Base-by-base conservation (phyloP, 2,888 invertebrate genomes). In the Melanophora roralis region DNA sequence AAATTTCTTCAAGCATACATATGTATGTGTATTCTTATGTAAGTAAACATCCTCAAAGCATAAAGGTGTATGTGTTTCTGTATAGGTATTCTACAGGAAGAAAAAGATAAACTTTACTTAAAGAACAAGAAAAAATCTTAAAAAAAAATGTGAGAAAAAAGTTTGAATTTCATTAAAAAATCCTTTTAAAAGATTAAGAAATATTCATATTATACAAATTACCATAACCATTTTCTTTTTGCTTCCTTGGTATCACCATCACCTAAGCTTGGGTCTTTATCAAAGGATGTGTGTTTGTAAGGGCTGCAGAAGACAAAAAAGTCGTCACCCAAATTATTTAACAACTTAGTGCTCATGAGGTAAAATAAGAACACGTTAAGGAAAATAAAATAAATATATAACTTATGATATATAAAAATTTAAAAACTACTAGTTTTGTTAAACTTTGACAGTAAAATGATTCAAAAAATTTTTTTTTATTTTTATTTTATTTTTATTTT, bases 141-240 rank as follows among this genome's bases (percentile, higher is more conserved):
- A 1, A 9, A 21, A 3, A n/a, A 57, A 65, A 40, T 51, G 49
- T 40, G 40, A 51, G 11, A 38, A 14, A 59, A 59, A 53, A 67
- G 47, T 76, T 36, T 59, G 57, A 43, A 38, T 64, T 64, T 69
- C 67, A 76, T 76, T 64, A 64, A 59, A 64, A 72, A 72, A 77
- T 72, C 72, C 60, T 65, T 72, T 77, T 72, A 65, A 77, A 77
- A 71, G 65, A 67, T 67, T 72, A 72, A 67, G 34, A 34, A 65
- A 72, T 47, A 60, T 67, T 59, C 55, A 67, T 49, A 62, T 73
- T 73, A 67, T 47, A 45, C 32, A 49, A 78, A 73, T 72, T 72
- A 64, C 76, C 76, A 71, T 71, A 77, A 51, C 64, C 51, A 34
- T 72, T 21, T 12, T 27, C 7, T 27, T 27, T 23, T 27, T 27